phyloP scores from a whole-genome alignment of 2,888 invertebrate species.

The Rotaria socialis region DNA sequence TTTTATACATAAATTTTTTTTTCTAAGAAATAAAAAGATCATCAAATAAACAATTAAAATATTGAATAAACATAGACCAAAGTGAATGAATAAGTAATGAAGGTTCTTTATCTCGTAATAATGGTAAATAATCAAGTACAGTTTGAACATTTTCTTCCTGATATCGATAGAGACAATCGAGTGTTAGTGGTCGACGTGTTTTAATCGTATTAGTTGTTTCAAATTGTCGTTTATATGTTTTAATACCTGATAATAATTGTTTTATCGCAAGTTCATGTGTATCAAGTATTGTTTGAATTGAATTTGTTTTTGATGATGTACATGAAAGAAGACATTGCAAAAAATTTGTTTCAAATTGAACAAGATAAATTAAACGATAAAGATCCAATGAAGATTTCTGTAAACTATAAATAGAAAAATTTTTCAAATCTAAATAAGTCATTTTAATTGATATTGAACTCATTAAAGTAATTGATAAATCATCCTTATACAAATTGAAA shows the following conservation, averaged over 20 bases:
- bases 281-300: not conserved
- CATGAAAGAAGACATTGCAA: not conserved
- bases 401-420: not conserved
- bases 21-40: not conserved
- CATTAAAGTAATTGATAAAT: not conserved
- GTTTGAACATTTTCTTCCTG: constrained; percentile 21
- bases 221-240: constrained; percentile 25
- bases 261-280: constrained; percentile 1
- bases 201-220: not conserved
- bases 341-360: constrained; percentile 27
- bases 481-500: not conserved
- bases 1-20: not conserved
- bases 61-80: constrained; percentile 30
- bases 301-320: constrained; percentile 13
- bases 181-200: not conserved
- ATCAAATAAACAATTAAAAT: constrained; percentile 25
- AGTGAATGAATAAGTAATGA: constrained; percentile 9
- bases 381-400: not conserved
- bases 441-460: not conserved
- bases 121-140: constrained; percentile 18
- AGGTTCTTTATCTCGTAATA: constrained; percentile 26
- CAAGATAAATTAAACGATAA: not conserved
- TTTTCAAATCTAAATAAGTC: constrained; percentile 30
- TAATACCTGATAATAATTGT: not conserved
- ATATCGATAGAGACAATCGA: not conserved